These are phyloP conservation scores for Pycnomerus fuliginosus DNA, from an alignment of 2,888 invertebrate species.

Conservation along the genomic window DNA sequence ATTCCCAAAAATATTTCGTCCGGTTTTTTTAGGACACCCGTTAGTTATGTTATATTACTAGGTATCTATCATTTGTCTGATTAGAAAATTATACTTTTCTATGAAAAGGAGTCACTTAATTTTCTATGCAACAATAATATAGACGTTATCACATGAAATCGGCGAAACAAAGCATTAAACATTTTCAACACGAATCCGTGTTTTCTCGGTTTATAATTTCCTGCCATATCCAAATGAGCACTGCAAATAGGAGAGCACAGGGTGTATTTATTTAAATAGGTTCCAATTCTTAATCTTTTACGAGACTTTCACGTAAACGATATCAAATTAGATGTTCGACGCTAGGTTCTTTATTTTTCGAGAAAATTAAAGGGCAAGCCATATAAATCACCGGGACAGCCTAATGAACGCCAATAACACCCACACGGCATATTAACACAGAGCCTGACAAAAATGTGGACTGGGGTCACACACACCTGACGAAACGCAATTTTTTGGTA, in stretches of 20 bases:
- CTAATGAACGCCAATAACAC: slow-evolving; percentile 20
- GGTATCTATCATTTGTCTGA: no score
- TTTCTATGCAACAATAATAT: slow-evolving; percentile 20
- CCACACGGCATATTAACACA: slow-evolving; percentile 14
- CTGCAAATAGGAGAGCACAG: slow-evolving; percentile 15
- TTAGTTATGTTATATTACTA: no score
- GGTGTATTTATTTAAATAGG: slow-evolving; percentile 24
- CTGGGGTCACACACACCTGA: no score
- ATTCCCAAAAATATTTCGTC: no score
- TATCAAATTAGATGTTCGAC: slow-evolving; percentile 20
- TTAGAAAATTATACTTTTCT: no score
- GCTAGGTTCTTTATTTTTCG: slow-evolving; percentile 14
- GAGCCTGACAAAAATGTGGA: slow-evolving; percentile 4
- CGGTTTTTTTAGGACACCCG: no score
- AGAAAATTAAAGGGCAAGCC: slow-evolving; percentile 19
- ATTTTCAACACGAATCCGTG: slow-evolving; percentile 24
- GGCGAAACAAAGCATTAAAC: slow-evolving; percentile 19
- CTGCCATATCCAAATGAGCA: slow-evolving; percentile 19
- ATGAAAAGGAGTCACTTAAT: no score
- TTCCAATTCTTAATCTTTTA: slow-evolving; percentile 22
- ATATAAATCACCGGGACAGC: slow-evolving; percentile 19
- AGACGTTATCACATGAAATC: slow-evolving; percentile 25
- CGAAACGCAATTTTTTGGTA: no score
- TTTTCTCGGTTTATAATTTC: slow-evolving; percentile 23
- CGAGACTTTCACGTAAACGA: slow-evolving; percentile 19